phyloP scores from a whole-genome alignment of 2,888 invertebrate genomes.

The Petrophora chlorosata region DNA sequence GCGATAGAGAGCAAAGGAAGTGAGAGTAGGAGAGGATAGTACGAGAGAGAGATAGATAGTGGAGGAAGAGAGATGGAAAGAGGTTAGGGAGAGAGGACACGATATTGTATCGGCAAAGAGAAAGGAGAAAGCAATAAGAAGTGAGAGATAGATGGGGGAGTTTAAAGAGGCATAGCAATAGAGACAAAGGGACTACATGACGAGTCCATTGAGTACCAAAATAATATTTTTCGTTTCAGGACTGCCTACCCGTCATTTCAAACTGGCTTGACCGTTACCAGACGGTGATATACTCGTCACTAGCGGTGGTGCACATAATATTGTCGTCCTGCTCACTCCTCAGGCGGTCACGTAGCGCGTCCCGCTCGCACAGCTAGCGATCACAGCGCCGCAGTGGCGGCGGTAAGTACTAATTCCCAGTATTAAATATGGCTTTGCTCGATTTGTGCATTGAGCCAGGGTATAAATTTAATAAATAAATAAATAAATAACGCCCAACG shows the following conservation, averaged over 20 bases:
- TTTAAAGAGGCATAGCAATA: too few relatives aligned
- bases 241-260: slow-evolving; percentile 54
- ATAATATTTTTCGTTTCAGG: slow-evolving; percentile 51
- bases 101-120: too few relatives aligned
- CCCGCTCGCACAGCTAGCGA: slow-evolving; percentile 66
- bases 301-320: slow-evolving; percentile 56
- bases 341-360: slow-evolving; percentile 52
- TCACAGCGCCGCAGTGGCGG: slow-evolving; percentile 59
- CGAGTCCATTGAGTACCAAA: too few relatives aligned
- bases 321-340: slow-evolving; percentile 67
- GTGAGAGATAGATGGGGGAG: too few relatives aligned
- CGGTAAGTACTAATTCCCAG: slow-evolving; percentile 42
- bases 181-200: too few relatives aligned
- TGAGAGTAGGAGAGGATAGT: too few relatives aligned
- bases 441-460: not conserved
- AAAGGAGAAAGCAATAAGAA: too few relatives aligned
- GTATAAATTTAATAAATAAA: not conserved
- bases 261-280: slow-evolving; percentile 58
- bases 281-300: slow-evolving; percentile 51
- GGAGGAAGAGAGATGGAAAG: too few relatives aligned
- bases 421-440: not conserved
- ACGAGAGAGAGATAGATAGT: too few relatives aligned
- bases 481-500: not conserved
- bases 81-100: too few relatives aligned
- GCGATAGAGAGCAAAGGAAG: too few relatives aligned